phyloP scores from a whole-genome alignment of 2,888 invertebrate species.

The Orthosia gothica region DNA sequence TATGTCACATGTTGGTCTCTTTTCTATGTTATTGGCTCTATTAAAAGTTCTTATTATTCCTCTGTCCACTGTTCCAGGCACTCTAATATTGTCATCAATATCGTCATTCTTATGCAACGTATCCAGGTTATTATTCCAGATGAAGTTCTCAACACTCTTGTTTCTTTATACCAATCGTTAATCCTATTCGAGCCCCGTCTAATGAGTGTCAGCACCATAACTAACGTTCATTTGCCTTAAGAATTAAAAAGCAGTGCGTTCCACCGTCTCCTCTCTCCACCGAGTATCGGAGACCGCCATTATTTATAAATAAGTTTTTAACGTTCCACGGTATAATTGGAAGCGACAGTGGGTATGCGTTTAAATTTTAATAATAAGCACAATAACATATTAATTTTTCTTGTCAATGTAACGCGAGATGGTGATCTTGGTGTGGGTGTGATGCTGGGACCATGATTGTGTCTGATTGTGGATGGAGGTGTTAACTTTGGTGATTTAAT shows the following conservation, averaged over 20 bases:
- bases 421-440: conserved; percentile 70
- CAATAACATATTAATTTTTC: conserved; percentile 78
- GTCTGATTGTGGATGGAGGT: not conserved
- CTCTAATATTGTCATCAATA: conserved; percentile 1
- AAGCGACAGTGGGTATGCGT: conserved; percentile 61
- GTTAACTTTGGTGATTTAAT: conserved; percentile 10
- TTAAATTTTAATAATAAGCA: conserved; percentile 76
- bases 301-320: conserved; percentile 66
- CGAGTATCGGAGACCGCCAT: conserved; percentile 27
- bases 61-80: no score
- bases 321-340: conserved; percentile 65
- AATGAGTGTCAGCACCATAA: conserved; percentile 50
- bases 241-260: conserved; percentile 57
- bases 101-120: not conserved
- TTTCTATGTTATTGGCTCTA: not conserved
- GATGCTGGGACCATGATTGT: conserved; percentile 60
- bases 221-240: conserved; percentile 56
- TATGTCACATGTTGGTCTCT: no score
- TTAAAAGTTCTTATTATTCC: not conserved
- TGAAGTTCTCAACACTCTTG: conserved; percentile 5
- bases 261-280: conserved; percentile 10
- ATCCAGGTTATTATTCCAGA: not conserved
- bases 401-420: conserved; percentile 72
- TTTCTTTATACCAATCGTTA: conserved; percentile 17
- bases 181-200: conserved; percentile 25